Evolutionary conservation across 2,113 vertebrate species (phyloP).

Genomic region (Tragelaphus strepsiceros): DNA sequence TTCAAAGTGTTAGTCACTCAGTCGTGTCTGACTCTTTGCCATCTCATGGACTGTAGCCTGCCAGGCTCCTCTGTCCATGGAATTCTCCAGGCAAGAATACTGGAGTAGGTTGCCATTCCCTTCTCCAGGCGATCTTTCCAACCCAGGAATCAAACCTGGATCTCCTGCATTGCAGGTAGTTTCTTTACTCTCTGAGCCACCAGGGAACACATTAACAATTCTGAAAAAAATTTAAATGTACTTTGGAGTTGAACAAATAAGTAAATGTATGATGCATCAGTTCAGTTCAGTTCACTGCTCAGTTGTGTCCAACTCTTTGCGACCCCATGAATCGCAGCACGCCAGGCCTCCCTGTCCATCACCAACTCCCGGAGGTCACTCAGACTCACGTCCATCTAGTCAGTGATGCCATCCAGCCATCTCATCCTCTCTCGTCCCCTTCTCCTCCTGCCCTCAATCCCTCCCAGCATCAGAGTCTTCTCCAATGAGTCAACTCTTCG

Average conservation of each 20-base stretch:
- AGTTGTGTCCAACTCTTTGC: no score
- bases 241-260: not conserved
- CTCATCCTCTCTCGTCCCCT: no score
- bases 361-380: no score
- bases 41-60: not conserved
- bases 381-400: no score
- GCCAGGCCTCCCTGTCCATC: no score
- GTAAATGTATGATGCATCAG: not conserved
- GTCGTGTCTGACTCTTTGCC: not conserved
- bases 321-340: accelerated
- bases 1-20: not conserved
- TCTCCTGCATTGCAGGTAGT: not conserved
- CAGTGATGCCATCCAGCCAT: no score
- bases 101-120: not conserved
- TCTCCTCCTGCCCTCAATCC: no score
- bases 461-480: no score
- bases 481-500: no score
- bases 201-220: not conserved
- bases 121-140: not conserved
- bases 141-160: not conserved
- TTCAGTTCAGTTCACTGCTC: no score
- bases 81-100: not conserved
- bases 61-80: not conserved
- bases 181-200: not conserved
- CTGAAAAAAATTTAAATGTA: not conserved